Percentiles rank a stretch among this genome's conserved stretches.
These are phyloP conservation scores for Rhinella marina DNA, from an alignment of 2,797 vertebrate genomes.

Conservation along the genomic window DNA sequence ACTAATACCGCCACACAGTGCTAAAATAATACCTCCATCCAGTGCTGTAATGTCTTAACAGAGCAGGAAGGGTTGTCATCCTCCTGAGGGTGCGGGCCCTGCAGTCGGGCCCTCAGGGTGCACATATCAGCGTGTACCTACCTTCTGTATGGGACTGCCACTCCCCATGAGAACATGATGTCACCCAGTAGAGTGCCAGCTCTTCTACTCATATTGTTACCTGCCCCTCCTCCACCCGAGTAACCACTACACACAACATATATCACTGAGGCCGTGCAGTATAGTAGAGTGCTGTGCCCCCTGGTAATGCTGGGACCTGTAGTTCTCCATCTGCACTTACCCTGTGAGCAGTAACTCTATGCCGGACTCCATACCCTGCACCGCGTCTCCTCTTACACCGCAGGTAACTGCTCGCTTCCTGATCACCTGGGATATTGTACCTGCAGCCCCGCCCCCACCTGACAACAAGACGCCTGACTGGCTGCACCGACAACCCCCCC, in stretches of 20 bases:
- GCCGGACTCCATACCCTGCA: background rate
- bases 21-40: background rate
- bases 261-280: background rate
- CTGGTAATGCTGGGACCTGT: background rate
- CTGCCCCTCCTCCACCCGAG: background rate
- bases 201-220: no score
- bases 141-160: no score
- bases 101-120: background rate
- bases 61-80: background rate
- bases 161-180: background rate
- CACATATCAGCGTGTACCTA: background rate
- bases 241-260: background rate
- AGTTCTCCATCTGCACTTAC: background rate
- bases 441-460: slow-evolving; percentile 16
- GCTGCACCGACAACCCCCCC: background rate
- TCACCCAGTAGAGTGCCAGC: background rate
- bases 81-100: background rate
- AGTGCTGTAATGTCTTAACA: no score
- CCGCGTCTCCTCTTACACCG: background rate
- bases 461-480: background rate
- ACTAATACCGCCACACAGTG: background rate
- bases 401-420: slow-evolving; percentile 10
- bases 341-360: background rate
- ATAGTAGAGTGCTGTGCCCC: no score
- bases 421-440: slow-evolving; percentile 40